Evolutionary conservation across 2,888 invertebrate species (phyloP).

Genomic region (Pachymerium ferrugineum): DNA sequence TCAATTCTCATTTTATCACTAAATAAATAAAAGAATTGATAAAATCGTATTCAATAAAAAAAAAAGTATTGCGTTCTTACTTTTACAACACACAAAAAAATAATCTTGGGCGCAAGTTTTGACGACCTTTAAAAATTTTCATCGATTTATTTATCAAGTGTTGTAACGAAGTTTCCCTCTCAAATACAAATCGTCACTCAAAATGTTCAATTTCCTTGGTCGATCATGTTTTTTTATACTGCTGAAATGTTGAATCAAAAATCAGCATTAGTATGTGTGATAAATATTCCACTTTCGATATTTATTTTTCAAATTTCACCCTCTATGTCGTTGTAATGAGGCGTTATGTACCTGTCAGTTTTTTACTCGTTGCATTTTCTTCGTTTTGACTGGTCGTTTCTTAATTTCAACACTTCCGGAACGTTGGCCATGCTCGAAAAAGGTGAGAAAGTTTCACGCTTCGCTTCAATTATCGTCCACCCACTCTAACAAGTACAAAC

Average conservation of each 20-base stretch:
- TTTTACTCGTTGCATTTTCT: neutral
- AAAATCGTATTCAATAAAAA: too few relatives aligned
- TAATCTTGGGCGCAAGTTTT: too few relatives aligned
- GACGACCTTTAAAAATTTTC: too few relatives aligned
- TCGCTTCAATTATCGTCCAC: neutral
- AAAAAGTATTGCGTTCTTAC: too few relatives aligned
- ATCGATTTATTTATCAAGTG: too few relatives aligned
- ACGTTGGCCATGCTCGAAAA: conserved; percentile 3
- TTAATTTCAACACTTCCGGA: conserved; percentile 1
- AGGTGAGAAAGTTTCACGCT: neutral
- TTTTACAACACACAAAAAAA: too few relatives aligned
- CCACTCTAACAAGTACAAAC: neutral
- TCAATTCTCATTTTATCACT: neutral
- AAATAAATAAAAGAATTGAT: neutral
- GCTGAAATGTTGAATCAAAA: too few relatives aligned
- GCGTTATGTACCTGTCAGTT: neutral
- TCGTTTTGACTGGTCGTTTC: neutral
- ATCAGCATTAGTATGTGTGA: too few relatives aligned
- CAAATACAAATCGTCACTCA: too few relatives aligned
- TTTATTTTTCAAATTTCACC: neutral
- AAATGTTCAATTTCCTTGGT: too few relatives aligned
- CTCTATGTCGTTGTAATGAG: neutral
- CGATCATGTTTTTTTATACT: too few relatives aligned
- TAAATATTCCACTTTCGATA: neutral
- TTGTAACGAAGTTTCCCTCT: too few relatives aligned